Conservation (phyloP, 2,113 vertebrate species). For the Herpetotheres cachinnans region DNA sequence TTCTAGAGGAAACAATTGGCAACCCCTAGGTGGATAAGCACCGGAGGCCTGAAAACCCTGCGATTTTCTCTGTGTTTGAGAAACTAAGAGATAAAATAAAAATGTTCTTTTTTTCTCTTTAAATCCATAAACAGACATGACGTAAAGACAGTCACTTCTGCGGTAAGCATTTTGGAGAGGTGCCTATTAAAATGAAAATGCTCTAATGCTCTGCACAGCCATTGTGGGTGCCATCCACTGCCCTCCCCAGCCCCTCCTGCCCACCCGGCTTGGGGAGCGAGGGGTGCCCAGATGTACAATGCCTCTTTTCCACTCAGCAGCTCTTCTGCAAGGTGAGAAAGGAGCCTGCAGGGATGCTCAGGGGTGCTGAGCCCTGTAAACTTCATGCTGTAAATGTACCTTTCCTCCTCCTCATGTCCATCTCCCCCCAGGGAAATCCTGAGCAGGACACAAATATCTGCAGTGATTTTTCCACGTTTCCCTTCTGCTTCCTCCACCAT, state of each 20-base stretch:
- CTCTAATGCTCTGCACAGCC: not conserved
- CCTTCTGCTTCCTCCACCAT: not conserved
- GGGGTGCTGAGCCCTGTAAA: not conserved
- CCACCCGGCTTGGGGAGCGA: fast-evolving
- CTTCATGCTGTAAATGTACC: not conserved
- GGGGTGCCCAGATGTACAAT: too few relatives aligned
- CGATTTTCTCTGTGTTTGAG: not conserved
- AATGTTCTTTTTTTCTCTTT: not conserved
- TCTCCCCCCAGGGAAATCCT: not conserved
- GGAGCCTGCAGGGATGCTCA: not conserved
- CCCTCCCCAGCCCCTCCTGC: not conserved
- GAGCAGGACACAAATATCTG: not conserved
- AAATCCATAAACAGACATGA: not conserved
- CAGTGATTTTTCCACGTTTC: not conserved
- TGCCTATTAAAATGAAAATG: not conserved
- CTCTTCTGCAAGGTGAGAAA: not conserved
- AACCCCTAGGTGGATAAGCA: not conserved
- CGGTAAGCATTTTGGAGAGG: not conserved
- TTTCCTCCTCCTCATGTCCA: not conserved
- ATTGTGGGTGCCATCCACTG: not conserved
- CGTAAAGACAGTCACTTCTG: not conserved
- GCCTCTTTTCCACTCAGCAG: not conserved
- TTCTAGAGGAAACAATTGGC: not conserved
- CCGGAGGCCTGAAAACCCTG: not conserved
- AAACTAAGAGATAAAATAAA: not conserved